Evolutionary conservation across 1,140 invertebrate species (phyloP).

Genomic region (Spodoptera litura): DNA sequence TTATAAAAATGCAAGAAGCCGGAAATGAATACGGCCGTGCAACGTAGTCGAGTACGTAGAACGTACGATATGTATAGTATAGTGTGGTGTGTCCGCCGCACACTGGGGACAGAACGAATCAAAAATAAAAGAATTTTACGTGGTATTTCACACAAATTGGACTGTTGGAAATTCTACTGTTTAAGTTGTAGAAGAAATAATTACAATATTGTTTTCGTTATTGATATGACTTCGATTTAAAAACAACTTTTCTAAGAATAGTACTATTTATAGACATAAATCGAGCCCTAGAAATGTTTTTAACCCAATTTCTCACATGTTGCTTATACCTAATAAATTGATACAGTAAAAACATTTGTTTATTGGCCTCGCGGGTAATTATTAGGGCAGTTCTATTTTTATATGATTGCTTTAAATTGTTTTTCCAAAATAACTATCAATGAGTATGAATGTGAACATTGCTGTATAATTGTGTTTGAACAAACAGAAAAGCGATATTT

Average conservation of each 20-base stretch:
- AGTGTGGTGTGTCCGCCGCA: neutral
- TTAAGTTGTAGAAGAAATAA: constrained; percentile 5
- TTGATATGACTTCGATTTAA: too few species aligned
- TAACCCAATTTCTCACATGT: too few species aligned
- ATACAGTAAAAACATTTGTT: too few species aligned
- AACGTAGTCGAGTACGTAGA: constrained; percentile 48
- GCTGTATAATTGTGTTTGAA: neutral
- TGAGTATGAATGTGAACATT: neutral
- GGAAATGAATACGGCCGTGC: constrained; percentile 75
- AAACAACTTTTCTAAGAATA: too few species aligned
- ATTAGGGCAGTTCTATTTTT: too few species aligned
- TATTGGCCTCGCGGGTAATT: too few species aligned
- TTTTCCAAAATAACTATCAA: too few species aligned
- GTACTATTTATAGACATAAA: too few species aligned
- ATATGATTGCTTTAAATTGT: too few species aligned
- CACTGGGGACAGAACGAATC: constrained; percentile 20
- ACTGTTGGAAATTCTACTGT: constrained; percentile 29
- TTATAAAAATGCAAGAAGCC: constrained; percentile 81
- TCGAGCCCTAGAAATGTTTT: too few species aligned
- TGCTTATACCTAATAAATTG: too few species aligned
- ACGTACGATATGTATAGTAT: constrained; percentile 52
- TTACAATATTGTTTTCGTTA: neutral
- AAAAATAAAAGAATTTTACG: constrained; percentile 35
- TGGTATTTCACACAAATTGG: constrained; percentile 39
- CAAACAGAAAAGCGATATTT: neutral